Base-by-base conservation (phyloP, 2,888 invertebrate species). In the Flexamia atlantica region DNA sequence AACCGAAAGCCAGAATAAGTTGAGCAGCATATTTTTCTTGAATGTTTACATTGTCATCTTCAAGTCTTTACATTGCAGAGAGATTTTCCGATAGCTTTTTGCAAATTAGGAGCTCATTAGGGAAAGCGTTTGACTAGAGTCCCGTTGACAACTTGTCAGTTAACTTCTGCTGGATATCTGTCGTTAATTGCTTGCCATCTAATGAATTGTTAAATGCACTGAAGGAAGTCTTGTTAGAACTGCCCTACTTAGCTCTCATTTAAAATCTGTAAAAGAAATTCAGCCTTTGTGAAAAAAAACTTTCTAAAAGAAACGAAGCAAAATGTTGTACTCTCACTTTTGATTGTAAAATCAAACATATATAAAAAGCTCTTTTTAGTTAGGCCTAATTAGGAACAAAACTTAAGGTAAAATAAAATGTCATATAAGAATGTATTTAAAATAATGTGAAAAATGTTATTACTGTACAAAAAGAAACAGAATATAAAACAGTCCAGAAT, bases 11-110 rank as follows among this genome's bases (percentile, higher is more conserved):
- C 53, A 14, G 23, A 10, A 53, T 23, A 12, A 17, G 9, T 20
- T 10, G 20, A 53, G 53, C 9, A 14, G n/a, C n/a, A 53, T 3
- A 53, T 53, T 53, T 53, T 7, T 20, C 64, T 17, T 12, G 14
- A 4, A 5, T 64, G 64, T 28, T 64, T 64, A 64, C 64, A 64
- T 28, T 64, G 64, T 64, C 64, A 53, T 23, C 23, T 64, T 28
- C 28, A 57, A 57, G 57, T 57, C 23, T 57, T 57, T 57, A 57
- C 23, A 57, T 57, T 12, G 20, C 3, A 4, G 12, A 23, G 5
- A 20, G 20, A 25, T 23, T 23, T 20, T 20, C 23, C 3, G 12
- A 7, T 4, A 20, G 20, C 23, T 12, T n/a, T 36, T 36, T 57
- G 28, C 7, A 14, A 64, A 64, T 64, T 64, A 64, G 64, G 64